phyloP scores from a whole-genome alignment of 2,888 invertebrate species.

The Cryptocephalus primarius region DNA sequence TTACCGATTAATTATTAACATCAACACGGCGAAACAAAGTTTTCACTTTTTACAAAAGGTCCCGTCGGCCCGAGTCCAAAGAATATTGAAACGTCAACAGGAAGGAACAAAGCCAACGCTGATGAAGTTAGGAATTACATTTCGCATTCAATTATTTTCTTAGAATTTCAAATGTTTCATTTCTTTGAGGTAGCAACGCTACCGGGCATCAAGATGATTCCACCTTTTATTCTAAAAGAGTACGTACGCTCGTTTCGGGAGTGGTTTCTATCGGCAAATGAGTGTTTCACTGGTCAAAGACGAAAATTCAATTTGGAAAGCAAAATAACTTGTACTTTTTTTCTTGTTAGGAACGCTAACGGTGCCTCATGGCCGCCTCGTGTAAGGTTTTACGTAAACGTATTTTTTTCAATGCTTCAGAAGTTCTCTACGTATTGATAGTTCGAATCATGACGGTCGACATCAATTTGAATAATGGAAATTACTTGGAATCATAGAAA shows the following conservation, averaged over 20 bases:
- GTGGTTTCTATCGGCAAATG: no score
- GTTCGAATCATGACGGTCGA: no score
- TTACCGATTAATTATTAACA: constrained; percentile 2
- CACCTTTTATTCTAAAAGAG: no score
- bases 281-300: constrained; percentile 4
- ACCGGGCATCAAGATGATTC: constrained; percentile 4
- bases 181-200: constrained; percentile 13
- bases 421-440: no score
- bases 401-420: no score
- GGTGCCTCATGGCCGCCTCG: no score
- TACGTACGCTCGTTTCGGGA: no score
- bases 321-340: no score
- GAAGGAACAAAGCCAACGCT: constrained; percentile 18
- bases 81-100: constrained; percentile 21
- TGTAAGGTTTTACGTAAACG: no score
- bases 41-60: no score
- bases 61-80: background rate
- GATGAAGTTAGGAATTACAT: constrained; percentile 28
- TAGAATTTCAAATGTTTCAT: constrained; percentile 23
- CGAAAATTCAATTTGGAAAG: constrained; percentile 8
- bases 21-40: constrained; percentile 1
- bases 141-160: constrained; percentile 28
- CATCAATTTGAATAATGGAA: no score
- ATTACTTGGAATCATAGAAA: no score
- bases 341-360: constrained; percentile 3